These are phyloP conservation scores for Colostygia pectinataria DNA, from an alignment of 2,888 invertebrate genomes.

Conservation along the genomic window DNA sequence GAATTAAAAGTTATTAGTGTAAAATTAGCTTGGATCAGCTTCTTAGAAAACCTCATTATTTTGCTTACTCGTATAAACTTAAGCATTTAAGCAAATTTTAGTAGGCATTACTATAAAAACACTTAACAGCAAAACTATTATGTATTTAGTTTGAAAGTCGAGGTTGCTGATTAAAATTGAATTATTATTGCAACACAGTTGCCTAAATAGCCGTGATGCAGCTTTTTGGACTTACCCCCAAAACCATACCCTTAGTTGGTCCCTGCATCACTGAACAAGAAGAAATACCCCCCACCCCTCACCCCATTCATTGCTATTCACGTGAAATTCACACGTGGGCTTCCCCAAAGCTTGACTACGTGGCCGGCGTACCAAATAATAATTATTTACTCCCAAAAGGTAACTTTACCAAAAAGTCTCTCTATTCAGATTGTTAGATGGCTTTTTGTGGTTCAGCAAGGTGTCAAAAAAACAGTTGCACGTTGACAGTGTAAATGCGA, in stretches of 20 bases:
- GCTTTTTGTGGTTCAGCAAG: constrained; percentile 15
- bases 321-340: constrained; percentile 56
- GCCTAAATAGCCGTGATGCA: no score
- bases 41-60: no score
- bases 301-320: constrained; percentile 60
- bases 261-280: constrained; percentile 13
- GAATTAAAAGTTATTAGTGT: no score
- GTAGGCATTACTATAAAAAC: no score
- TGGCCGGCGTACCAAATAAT: constrained; percentile 48
- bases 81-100: no score
- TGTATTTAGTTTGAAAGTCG: no score
- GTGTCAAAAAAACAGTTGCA: not conserved
- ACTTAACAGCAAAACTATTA: no score
- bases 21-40: no score
- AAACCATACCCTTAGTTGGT: not conserved
- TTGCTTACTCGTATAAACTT: no score
- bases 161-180: no score
- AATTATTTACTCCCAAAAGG: constrained; percentile 43
- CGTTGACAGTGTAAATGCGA: no score
- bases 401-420: constrained; percentile 27
- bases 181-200: no score
- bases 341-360: constrained; percentile 44
- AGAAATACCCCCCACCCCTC: constrained; percentile 23
- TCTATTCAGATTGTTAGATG: constrained; percentile 29
- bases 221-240: not conserved